Evolutionary conservation across 2,888 invertebrate genomes (phyloP).

Genomic region (Hydroisotoma schaefferi): DNA sequence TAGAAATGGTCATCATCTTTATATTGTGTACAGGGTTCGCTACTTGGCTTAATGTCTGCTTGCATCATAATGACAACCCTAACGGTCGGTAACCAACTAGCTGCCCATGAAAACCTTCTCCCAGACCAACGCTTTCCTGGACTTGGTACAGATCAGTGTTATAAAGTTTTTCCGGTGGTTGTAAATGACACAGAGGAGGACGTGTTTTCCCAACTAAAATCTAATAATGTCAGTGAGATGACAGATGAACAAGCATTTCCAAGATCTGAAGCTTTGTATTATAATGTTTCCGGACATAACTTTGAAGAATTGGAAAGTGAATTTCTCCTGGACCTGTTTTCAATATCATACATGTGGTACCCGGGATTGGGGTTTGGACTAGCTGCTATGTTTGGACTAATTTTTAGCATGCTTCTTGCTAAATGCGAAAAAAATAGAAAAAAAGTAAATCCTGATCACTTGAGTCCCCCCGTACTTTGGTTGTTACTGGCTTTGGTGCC

Average conservation of each 20-base stretch:
- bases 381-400: conserved; percentile 22
- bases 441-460: conserved; percentile 31
- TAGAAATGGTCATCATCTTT: background rate
- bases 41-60: conserved; percentile 23
- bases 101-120: conserved; percentile 8
- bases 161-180: too few relatives aligned
- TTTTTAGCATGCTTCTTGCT: conserved; percentile 29
- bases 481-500: conserved; percentile 30
- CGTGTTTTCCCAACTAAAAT: background rate
- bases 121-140: conserved; percentile 27
- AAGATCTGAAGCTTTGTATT: too few relatives aligned
- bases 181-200: too few relatives aligned
- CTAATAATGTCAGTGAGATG: background rate
- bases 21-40: conserved; percentile 25
- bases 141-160: conserved; percentile 23
- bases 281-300: too few relatives aligned
- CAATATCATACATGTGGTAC: conserved; percentile 41
- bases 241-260: too few relatives aligned
- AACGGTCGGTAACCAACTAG: conserved; percentile 15
- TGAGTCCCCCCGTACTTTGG: conserved; percentile 36
- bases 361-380: conserved; percentile 28
- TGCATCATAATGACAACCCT: conserved; percentile 19
- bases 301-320: conserved; percentile 3
- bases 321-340: conserved; percentile 7
- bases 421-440: conserved; percentile 16